phyloP scores from a whole-genome alignment of 2,113 vertebrate species.

The Aldabrachelys gigantea region DNA sequence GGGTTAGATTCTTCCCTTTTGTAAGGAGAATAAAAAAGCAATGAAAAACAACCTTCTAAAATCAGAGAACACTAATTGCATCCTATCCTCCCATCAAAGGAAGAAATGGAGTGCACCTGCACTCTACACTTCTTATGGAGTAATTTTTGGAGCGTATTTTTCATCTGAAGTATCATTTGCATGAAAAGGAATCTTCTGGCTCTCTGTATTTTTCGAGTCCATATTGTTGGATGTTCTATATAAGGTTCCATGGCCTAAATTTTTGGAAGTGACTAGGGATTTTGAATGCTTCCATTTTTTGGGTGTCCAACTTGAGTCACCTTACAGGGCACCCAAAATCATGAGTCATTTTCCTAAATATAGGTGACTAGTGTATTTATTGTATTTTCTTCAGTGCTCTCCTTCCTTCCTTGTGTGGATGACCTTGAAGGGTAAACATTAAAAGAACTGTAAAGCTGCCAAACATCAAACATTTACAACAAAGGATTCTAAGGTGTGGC shows the following conservation, averaged over 20 bases:
- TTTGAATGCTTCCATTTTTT: background rate
- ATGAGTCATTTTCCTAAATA: rapidly evolving
- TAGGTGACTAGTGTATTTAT: background rate
- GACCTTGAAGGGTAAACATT: background rate
- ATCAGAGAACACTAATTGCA: conserved; percentile 17
- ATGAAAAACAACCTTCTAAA: conserved; percentile 55
- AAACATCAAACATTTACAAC: background rate
- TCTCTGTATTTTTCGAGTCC: background rate
- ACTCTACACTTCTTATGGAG: background rate
- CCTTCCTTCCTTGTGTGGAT: background rate
- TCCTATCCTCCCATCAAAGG: background rate
- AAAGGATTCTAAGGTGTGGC: background rate
- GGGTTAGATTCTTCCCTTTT: conserved; percentile 38
- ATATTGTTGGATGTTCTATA: background rate
- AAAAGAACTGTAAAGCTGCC: background rate
- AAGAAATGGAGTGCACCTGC: conserved; percentile 53
- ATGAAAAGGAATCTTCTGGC: background rate
- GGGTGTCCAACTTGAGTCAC: background rate
- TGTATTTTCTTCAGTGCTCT: background rate
- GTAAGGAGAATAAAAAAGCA: conserved; percentile 3
- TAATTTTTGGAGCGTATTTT: background rate
- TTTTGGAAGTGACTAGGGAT: background rate
- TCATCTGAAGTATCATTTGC: background rate
- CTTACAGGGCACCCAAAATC: background rate
- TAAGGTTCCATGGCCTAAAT: background rate